These are phyloP conservation scores for Drosophila rhopaloa DNA, from an alignment of 1,140 invertebrate species.

Conservation along the genomic window DNA sequence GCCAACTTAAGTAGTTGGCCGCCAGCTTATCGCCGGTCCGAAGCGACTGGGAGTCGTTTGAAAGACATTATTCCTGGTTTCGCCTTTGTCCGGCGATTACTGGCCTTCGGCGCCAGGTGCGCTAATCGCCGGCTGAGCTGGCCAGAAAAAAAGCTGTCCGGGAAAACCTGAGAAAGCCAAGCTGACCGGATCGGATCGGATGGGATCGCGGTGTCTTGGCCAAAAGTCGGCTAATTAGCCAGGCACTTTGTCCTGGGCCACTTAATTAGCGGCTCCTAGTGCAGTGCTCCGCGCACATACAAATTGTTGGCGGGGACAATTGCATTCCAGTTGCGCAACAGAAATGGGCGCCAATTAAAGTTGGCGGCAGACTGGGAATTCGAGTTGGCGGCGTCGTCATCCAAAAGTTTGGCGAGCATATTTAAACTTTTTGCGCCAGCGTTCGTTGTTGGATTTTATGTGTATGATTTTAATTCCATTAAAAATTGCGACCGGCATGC, in stretches of 20 bases:
- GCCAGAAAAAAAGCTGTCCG: constrained; percentile 12
- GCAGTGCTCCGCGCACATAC: constrained; percentile 72
- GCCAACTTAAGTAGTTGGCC: constrained; percentile 66
- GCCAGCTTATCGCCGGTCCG: constrained; percentile 52
- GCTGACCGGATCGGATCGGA: constrained; percentile 1
- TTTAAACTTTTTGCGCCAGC: constrained; percentile 69
- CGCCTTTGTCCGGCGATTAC: constrained; percentile 61
- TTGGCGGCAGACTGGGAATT: constrained; percentile 59
- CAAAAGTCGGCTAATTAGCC: constrained; percentile 79
- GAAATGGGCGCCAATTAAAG: constrained; percentile 82
- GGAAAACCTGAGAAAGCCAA: background rate
- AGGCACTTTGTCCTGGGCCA: constrained; percentile 75
- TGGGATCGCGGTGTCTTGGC: constrained; percentile 35
- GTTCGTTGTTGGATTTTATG: constrained; percentile 47
- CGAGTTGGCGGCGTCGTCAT: constrained; percentile 42
- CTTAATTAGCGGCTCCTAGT: constrained; percentile 72
- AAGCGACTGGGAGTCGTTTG: constrained; percentile 41
- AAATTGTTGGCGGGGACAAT: constrained; percentile 78
- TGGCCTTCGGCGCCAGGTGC: constrained; percentile 53
- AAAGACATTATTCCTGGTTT: constrained; percentile 71
- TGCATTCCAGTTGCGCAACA: constrained; percentile 82
- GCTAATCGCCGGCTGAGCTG: constrained; percentile 74
- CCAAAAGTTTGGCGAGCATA: constrained; percentile 69
- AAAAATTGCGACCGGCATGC: constrained; percentile 61
- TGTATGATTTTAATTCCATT: constrained; percentile 80